These are phyloP conservation scores for Arenicola marina DNA, from an alignment of 2,888 invertebrate genomes.

Conservation along the genomic window DNA sequence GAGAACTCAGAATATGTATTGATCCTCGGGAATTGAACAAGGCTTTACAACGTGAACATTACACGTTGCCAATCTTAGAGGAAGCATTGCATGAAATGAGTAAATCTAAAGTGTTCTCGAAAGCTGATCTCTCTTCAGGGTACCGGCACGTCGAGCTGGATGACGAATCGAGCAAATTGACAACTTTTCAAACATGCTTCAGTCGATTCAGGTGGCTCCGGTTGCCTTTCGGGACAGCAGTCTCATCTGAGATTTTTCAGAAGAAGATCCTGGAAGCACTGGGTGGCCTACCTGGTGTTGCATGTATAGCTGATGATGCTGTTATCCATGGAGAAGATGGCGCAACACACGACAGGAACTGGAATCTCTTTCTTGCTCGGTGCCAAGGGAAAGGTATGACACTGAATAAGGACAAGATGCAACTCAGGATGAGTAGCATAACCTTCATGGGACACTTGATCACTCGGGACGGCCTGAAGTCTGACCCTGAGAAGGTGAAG, in stretches of 20 bases:
- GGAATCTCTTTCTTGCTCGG: too few relatives aligned
- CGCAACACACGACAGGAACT: conserved; percentile 24
- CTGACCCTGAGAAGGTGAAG: too few relatives aligned
- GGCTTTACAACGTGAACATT: conserved; percentile 26
- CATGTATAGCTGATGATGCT: conserved; percentile 29
- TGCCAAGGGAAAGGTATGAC: too few relatives aligned
- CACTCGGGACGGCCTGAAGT: too few relatives aligned
- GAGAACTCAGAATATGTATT: conserved; percentile 31
- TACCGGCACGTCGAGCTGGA: conserved; percentile 32
- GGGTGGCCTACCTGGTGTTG: conserved; percentile 26
- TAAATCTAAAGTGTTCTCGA: conserved; percentile 26
- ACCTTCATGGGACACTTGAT: too few relatives aligned
- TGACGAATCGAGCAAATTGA: conserved; percentile 27
- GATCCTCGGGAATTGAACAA: conserved; percentile 34
- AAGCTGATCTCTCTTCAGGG: conserved; percentile 25
- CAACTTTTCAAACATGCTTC: conserved; percentile 25
- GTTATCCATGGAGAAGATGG: conserved; percentile 21
- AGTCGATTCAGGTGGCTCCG: conserved; percentile 31
- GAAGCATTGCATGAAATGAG: conserved; percentile 31
- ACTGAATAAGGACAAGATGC: too few relatives aligned
- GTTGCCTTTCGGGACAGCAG: conserved; percentile 29
- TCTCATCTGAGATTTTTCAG: conserved; percentile 32
- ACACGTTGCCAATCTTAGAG: conserved; percentile 30
- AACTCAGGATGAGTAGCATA: too few relatives aligned
- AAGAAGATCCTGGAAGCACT: conserved; percentile 24